Conservation (phyloP, 1,140 invertebrate genomes). For the Sitodiplosis mosellana region DNA sequence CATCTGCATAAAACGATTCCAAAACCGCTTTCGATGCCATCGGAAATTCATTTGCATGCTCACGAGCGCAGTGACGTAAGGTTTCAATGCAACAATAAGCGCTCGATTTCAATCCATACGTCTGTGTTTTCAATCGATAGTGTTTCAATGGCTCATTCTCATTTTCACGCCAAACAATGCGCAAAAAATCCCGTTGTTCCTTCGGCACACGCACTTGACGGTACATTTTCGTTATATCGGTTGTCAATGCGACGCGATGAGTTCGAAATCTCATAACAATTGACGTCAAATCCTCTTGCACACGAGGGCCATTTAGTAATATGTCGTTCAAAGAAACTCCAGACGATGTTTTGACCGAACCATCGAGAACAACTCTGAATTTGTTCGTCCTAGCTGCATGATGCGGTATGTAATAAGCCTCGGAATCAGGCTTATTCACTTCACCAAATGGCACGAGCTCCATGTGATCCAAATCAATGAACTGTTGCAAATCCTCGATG, state of each 20-base stretch:
- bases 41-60: slow-evolving; percentile 10
- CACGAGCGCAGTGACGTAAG: slow-evolving; percentile 15
- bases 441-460: background rate
- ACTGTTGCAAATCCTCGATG: no score
- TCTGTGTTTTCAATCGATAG: slow-evolving; percentile 12
- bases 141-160: slow-evolving; percentile 10
- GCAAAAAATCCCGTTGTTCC: slow-evolving; percentile 19
- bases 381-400: background rate
- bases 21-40: slow-evolving; percentile 11
- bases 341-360: slow-evolving; percentile 10
- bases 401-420: background rate
- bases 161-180: slow-evolving; percentile 23
- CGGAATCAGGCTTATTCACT: background rate
- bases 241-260: slow-evolving; percentile 14
- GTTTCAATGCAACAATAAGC: slow-evolving; percentile 16
- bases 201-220: slow-evolving; percentile 19
- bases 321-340: slow-evolving; percentile 21
- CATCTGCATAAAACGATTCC: slow-evolving; percentile 27
- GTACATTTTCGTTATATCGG: slow-evolving; percentile 27
- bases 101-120: slow-evolving; percentile 17
- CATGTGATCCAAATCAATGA: background rate
- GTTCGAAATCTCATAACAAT: slow-evolving; percentile 23
- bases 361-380: background rate
- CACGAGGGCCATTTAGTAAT: slow-evolving; percentile 15
- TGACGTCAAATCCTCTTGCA: slow-evolving; percentile 23